These are phyloP conservation scores for Hemiprocne comata DNA, from an alignment of 2,113 vertebrate genomes.

Conservation along the genomic window DNA sequence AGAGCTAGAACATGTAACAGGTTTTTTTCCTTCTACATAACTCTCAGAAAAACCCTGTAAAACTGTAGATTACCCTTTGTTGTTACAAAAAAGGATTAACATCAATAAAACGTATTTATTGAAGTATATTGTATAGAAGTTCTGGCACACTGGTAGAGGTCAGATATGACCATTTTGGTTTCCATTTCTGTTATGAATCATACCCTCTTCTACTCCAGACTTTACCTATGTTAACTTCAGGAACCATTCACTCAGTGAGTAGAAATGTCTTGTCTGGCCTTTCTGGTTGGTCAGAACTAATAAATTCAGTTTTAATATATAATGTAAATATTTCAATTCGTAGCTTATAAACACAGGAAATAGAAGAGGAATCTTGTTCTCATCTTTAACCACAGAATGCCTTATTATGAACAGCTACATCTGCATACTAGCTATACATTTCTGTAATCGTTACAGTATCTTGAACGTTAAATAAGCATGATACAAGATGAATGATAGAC, in stretches of 20 bases:
- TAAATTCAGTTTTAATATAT: neutral
- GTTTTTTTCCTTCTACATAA: neutral
- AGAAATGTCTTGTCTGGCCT: neutral
- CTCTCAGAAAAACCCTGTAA: neutral
- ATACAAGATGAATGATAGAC: neutral
- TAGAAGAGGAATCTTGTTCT: neutral
- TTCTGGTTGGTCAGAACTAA: neutral
- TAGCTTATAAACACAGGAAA: neutral
- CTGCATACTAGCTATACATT: neutral
- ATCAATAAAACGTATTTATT: neutral
- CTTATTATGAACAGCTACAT: neutral
- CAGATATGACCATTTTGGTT: neutral
- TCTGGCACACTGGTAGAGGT: neutral
- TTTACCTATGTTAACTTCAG: neutral
- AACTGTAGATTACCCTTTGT: neutral
- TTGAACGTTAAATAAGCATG: neutral
- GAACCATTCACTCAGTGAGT: neutral
- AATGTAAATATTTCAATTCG: neutral
- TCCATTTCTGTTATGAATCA: neutral
- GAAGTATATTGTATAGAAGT: neutral
- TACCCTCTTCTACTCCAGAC: neutral
- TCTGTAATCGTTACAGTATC: neutral
- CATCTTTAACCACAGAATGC: neutral
- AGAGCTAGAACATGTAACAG: neutral
- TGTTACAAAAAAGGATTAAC: neutral